A percentile compares a stretch with the other conserved stretches of the same genome.
Evolutionary conservation across 2,888 invertebrate genomes (phyloP).

Genomic region (Amphipyra berbera): DNA sequence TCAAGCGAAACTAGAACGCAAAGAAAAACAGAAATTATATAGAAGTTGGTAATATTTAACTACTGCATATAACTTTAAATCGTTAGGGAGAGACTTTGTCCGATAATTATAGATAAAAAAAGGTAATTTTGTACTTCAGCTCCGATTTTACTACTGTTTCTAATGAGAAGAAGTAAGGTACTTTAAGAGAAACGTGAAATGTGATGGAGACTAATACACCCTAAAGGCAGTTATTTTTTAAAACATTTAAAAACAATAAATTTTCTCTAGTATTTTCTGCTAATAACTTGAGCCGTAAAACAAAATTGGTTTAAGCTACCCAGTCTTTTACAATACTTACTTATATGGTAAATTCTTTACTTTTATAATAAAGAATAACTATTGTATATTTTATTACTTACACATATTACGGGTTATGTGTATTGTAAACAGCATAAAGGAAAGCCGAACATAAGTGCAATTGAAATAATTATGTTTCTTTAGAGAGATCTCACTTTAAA

Average conservation of each 20-base stretch:
- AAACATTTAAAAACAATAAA: too few relatives aligned
- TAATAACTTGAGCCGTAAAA: conserved; percentile 1
- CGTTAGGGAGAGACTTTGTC: background rate
- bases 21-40: conserved; percentile 19
- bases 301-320: background rate
- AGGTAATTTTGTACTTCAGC: too few relatives aligned
- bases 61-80: conserved; percentile 4
- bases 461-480: conserved; percentile 49
- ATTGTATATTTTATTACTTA: background rate
- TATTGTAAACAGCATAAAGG: conserved; percentile 14
- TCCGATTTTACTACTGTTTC: too few relatives aligned
- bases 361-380: background rate
- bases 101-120: too few relatives aligned
- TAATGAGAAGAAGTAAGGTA: too few relatives aligned
- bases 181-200: too few relatives aligned
- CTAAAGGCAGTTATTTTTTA: background rate
- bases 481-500: conserved; percentile 24
- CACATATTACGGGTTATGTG: conserved; percentile 2
- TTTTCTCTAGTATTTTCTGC: too few relatives aligned
- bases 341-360: background rate
- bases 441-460: conserved; percentile 33
- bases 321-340: conserved; percentile 11
- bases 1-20: conserved; percentile 21
- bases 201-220: background rate
- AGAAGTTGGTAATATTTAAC: conserved; percentile 6